Evolutionary conservation across 2,113 vertebrate genomes (phyloP), one percentile per base, ranked within the genome.

Genomic region (Macrotus californicus): DNA sequence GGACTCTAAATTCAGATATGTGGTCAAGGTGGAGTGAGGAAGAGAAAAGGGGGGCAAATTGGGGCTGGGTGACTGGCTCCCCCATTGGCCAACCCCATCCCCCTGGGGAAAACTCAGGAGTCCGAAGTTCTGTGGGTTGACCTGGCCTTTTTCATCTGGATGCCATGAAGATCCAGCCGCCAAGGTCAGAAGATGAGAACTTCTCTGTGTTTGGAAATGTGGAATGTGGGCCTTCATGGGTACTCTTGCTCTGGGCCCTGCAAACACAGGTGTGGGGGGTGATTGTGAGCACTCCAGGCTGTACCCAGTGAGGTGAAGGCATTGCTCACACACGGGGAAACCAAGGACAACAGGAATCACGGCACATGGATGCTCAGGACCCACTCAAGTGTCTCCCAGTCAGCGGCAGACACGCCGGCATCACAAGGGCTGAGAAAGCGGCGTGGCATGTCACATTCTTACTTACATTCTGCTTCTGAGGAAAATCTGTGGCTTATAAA

Each of bases 1-100:
- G 82, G 19, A 13, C 3, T 36, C 9, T 84, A 84, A 39, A 69
- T 69, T 69, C 66, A 36, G 66, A 19, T 19, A 36, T 0, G 7
- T 36, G 66, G 6, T 50, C 9, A 80, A 54, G 29, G 52, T 3
- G 2, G 4, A 67, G 48, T 43, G 10, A 92, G 26, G 21, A 46
- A 31, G 22, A 86, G 0, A 16, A 54, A 11, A 61, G 12, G 34
- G 21, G 34, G 18, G 18, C 19, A 56, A 4, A 15, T 3, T 22
- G 84, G 36, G 9, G 12, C n/a, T 16, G 34, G 4, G 26, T 0
- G 36, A 43, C 15, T 50, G 21, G 19, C 3, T 39, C 10, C 31
- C 9, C 12, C 11, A 5, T 12, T 0, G 9, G 13, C 3, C 21
- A 5, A n/a, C 36, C 36, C 11, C 16, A n/a, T 11, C 2, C 16